Conservation (phyloP, 1,140 invertebrate genomes). For the Chironomus tepperi region DNA sequence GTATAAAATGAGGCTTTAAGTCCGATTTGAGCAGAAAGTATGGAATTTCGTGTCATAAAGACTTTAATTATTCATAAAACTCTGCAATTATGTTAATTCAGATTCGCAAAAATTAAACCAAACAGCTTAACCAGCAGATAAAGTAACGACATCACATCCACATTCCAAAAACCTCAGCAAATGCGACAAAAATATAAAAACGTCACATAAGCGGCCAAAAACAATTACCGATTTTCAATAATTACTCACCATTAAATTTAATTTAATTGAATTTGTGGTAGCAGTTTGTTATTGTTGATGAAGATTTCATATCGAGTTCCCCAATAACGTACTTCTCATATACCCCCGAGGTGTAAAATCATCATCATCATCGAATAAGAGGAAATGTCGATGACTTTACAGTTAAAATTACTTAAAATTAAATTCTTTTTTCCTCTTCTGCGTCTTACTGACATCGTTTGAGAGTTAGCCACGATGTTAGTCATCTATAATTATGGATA, state of each 20-base stretch:
- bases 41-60: too few relatives aligned
- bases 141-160: too few relatives aligned
- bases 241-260: not conserved
- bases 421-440: not conserved
- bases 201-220: not conserved
- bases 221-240: conserved; percentile 2
- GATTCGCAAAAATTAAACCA: not conserved
- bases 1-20: too few relatives aligned
- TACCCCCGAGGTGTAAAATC: not conserved
- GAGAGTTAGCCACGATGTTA: not conserved
- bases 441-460: not conserved
- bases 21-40: too few relatives aligned
- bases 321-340: not conserved
- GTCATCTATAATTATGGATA: not conserved
- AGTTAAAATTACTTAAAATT: too few relatives aligned
- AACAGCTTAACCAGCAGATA: too few relatives aligned
- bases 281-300: not conserved
- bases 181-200: too few relatives aligned
- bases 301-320: not conserved
- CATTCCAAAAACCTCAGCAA: not conserved
- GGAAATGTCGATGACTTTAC: not conserved
- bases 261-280: not conserved
- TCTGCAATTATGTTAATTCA: not conserved
- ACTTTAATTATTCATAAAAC: too few relatives aligned
- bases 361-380: not conserved